Conservation (phyloP, 1,140 invertebrate species). For the Drosophila setifemur region DNA sequence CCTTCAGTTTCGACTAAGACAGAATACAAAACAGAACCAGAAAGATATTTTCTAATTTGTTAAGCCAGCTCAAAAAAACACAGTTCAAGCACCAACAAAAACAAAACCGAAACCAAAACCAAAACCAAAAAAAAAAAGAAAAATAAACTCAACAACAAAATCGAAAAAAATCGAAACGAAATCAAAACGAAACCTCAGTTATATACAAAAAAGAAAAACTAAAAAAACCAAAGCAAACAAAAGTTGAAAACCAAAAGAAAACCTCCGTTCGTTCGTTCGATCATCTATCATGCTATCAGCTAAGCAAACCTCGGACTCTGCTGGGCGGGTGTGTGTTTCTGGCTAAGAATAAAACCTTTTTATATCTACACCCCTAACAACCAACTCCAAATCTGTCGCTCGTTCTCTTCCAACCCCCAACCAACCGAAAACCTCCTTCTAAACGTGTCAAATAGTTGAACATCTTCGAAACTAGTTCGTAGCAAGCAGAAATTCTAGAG, state of each 20-base stretch:
- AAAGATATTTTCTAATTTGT: constrained; percentile 72
- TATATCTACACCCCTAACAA: constrained; percentile 16
- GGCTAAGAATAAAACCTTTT: constrained; percentile 24
- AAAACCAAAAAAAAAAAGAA: constrained; percentile 44
- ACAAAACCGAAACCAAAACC: constrained; percentile 38
- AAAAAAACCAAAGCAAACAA: constrained; percentile 8
- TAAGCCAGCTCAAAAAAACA: constrained; percentile 25
- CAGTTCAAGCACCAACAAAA: constrained; percentile 30
- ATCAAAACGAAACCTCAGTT: constrained; percentile 64
- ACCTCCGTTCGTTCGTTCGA: constrained; percentile 19
- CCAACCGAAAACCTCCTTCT: constrained; percentile 20
- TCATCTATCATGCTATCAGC: constrained; percentile 39
- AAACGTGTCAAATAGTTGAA: constrained; percentile 39
- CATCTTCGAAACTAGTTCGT: constrained; percentile 49
- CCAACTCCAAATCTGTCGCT: constrained; percentile 15
- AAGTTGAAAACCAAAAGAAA: constrained; percentile 21
- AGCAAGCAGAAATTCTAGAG: constrained; percentile 34
- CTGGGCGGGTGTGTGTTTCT: constrained; percentile 47
- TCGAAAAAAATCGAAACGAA: constrained; percentile 44
- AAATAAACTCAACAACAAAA: constrained; percentile 51
- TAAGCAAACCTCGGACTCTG: constrained; percentile 45
- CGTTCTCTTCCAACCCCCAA: constrained; percentile 24
- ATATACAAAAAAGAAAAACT: constrained; percentile 22
- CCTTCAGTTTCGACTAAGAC: constrained; percentile 82
- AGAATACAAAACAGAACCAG: constrained; percentile 32